Conservation (phyloP, 2,888 invertebrate genomes). For the Macrosiphum euphorbiae region DNA sequence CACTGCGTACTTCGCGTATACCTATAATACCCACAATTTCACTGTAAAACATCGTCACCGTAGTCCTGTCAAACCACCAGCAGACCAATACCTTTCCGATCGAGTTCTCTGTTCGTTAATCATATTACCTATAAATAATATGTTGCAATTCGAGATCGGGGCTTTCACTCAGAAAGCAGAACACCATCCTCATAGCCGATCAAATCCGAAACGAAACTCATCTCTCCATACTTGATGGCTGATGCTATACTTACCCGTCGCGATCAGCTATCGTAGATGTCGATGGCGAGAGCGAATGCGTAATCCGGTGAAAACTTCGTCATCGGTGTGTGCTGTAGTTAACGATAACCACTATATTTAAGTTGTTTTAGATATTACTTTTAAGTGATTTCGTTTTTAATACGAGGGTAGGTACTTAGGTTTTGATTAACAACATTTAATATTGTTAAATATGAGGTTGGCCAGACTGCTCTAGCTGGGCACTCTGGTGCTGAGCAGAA, state of each 20-base stretch:
- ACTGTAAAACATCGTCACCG: constrained; percentile 40
- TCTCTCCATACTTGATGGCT: neutral
- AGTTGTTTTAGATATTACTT: neutral
- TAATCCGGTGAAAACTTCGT: neutral
- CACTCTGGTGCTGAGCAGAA: too few relatives aligned
- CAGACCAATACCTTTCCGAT: constrained; percentile 27
- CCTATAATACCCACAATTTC: constrained; percentile 34
- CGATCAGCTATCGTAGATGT: neutral
- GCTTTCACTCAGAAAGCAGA: constrained; percentile 43
- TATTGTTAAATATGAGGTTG: too few relatives aligned
- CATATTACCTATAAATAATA: neutral
- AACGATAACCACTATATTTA: neutral
- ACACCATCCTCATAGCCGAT: neutral
- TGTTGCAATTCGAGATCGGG: constrained; percentile 13
- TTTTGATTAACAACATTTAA: too few relatives aligned
- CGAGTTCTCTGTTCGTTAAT: constrained; percentile 38
- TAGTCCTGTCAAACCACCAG: constrained; percentile 40
- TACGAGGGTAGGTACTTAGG: neutral
- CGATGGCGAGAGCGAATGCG: neutral
- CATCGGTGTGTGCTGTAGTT: neutral
- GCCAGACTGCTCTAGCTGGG: too few relatives aligned
- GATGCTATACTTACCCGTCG: neutral
- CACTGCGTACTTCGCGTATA: neutral
- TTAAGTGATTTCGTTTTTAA: neutral
- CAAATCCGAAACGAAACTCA: constrained; percentile 32